These are phyloP conservation scores for Leucoma salicis DNA, from an alignment of 2,888 invertebrate genomes.

Conservation along the genomic window DNA sequence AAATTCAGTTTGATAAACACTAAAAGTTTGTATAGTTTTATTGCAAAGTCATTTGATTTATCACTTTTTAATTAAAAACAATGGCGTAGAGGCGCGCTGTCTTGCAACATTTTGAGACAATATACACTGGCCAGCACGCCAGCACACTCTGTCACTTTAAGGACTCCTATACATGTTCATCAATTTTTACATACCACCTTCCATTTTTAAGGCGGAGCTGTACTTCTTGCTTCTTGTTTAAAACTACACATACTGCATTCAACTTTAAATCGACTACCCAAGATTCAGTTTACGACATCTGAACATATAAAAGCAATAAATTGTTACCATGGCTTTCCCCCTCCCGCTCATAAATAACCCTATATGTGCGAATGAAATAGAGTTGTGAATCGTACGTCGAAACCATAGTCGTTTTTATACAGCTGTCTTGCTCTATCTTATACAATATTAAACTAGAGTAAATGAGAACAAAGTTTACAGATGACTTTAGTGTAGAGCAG, in stretches of 20 bases:
- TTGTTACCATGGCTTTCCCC: slow-evolving; percentile 59
- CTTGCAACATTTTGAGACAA: slow-evolving; percentile 78
- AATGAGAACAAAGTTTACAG: slow-evolving; percentile 47
- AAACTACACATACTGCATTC: slow-evolving; percentile 23
- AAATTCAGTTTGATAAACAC: slow-evolving; percentile 38
- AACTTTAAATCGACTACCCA: background rate
- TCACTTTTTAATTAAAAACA: slow-evolving; percentile 81
- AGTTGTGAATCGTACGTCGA: slow-evolving; percentile 35
- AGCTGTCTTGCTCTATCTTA: slow-evolving; percentile 45
- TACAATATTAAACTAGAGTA: slow-evolving; percentile 39
- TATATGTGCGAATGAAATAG: slow-evolving; percentile 62
- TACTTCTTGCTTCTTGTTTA: slow-evolving; percentile 61
- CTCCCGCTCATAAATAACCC: slow-evolving; percentile 49
- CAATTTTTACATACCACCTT: slow-evolving; percentile 83
- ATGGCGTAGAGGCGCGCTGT: slow-evolving; percentile 64
- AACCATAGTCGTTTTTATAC: slow-evolving; percentile 33
- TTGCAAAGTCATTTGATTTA: slow-evolving; percentile 78
- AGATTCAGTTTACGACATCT: slow-evolving; percentile 24
- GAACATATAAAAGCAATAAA: slow-evolving; percentile 46
- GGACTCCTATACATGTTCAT: slow-evolving; percentile 82
- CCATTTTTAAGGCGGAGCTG: slow-evolving; percentile 83
- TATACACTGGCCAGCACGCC: slow-evolving; percentile 80
- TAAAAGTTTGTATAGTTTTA: slow-evolving; percentile 51
- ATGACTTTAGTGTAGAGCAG: slow-evolving; percentile 51
- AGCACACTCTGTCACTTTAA: slow-evolving; percentile 82